Evolutionary conservation across 2,113 vertebrate species (phyloP).

Genomic region (Microcebus lehilahytsara): DNA sequence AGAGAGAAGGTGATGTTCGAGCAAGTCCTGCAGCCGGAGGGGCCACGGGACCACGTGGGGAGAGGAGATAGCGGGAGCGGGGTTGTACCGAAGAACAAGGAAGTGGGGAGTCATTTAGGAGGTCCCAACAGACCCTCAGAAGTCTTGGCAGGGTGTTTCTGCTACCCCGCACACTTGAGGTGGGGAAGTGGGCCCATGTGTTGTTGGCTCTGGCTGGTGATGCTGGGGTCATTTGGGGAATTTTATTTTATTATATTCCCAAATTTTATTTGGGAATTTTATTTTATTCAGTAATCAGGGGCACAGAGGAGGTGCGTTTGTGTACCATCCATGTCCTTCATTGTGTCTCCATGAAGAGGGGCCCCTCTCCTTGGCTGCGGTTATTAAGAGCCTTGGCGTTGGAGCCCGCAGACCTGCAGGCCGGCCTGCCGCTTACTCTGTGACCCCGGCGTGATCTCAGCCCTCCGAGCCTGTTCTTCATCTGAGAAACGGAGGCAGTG

Average conservation of each 20-base stretch:
- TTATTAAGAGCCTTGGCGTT: background rate
- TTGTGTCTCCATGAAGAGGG: background rate
- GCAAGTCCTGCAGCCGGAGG: no score
- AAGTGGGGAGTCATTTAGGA: background rate
- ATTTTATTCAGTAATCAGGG: background rate
- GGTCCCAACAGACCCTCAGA: background rate
- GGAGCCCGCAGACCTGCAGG: background rate
- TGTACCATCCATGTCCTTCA: background rate
- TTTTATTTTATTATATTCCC: background rate
- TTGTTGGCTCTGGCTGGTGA: background rate
- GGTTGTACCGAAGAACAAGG: fast-evolving
- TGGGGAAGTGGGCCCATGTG: fast-evolving
- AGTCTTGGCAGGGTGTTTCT: background rate
- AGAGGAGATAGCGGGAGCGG: background rate
- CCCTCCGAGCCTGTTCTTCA: background rate
- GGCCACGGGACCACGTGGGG: background rate
- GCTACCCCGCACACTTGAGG: fast-evolving
- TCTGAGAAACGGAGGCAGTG: background rate
- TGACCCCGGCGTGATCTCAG: background rate
- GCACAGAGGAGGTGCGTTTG: background rate
- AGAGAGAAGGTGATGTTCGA: background rate
- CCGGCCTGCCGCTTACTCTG: background rate
- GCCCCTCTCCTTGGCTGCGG: background rate
- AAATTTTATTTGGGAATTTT: background rate
- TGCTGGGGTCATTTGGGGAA: background rate